Evolutionary conservation across 2,888 invertebrate species (phyloP), one percentile per base, ranked within the genome.

Genomic region (Encarsia formosa): DNA sequence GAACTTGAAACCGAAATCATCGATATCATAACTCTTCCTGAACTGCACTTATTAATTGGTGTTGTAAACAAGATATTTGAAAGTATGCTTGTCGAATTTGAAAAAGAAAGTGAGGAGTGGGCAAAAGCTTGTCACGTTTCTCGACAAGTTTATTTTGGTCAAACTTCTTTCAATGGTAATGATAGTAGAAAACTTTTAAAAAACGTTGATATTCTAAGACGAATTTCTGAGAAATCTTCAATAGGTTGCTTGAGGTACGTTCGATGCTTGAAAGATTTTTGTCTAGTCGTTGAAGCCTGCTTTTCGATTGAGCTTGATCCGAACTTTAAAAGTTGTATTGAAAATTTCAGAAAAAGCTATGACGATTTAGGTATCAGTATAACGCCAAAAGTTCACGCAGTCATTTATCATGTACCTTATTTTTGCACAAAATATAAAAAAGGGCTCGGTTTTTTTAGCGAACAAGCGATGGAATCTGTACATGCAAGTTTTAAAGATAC

Each of bases 31-130:
- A 38, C 38, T 29, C 39, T 29, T 15, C 47, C 38, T 11, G n/a
- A 47, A 39, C 32, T 47, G 29, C 47, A 47, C 39, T 38, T 39
- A 38, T 19, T 47, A 19, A 47, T 47, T 39, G 47, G 47, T 3
- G 19, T 47, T 26, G 47, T 47, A 19, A 38, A 47, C 29, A 20
- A 38, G 20, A 32, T 39, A n/a, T 47, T 38, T 26, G 47, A 26
- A 29, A 38, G 39, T 22, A 38, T 47, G 39, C 31, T 20, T 13
- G 32, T 15, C 26, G 19, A 38, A 18, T 47, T 31, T 39, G 31
- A 38, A 29, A 38, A 20, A 1, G 22, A 32, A 19, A 39, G 16
- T 39, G 47, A 47, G 26, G 3, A 32, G 38, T 47, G 47, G 39
- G 39, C 47, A 23, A 29, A 47, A 47, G 32, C 31, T 29, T 47